Evolutionary conservation across 2,113 vertebrate genomes (phyloP).

Genomic region (Seriola rivoliana): DNA sequence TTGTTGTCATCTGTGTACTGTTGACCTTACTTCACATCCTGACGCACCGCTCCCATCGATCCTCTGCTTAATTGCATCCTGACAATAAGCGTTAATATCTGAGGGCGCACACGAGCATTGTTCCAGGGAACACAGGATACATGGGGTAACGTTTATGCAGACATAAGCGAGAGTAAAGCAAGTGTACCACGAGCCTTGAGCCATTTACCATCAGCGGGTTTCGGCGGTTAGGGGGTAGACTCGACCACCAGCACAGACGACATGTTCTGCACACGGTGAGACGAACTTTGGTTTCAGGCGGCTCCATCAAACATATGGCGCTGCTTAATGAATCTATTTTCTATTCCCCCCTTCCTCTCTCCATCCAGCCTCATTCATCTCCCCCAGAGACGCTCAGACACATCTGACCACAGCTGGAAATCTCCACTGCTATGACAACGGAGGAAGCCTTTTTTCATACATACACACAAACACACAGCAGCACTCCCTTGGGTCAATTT

Average conservation of each 20-base stretch:
- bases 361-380: conserved; percentile 5
- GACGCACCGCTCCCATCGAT: background rate
- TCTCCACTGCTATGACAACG: background rate
- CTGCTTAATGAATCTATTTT: conserved; percentile 32
- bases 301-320: conserved; percentile 4
- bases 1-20: background rate
- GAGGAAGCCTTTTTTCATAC: background rate
- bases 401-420: conserved; percentile 39
- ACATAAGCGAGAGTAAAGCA: background rate
- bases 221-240: background rate
- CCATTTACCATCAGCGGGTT: background rate
- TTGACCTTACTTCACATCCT: background rate
- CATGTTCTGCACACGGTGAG: background rate
- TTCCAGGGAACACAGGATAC: background rate
- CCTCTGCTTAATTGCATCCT: background rate
- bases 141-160: background rate
- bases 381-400: background rate
- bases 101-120: background rate
- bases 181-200: background rate
- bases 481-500: conserved; percentile 47
- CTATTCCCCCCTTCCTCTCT: background rate
- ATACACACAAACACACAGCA: conserved; percentile 16
- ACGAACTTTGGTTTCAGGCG: background rate
- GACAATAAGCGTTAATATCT: background rate
- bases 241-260: background rate